Conservation (phyloP, 2,113 vertebrate species). For the Uropsilus gracilis region DNA sequence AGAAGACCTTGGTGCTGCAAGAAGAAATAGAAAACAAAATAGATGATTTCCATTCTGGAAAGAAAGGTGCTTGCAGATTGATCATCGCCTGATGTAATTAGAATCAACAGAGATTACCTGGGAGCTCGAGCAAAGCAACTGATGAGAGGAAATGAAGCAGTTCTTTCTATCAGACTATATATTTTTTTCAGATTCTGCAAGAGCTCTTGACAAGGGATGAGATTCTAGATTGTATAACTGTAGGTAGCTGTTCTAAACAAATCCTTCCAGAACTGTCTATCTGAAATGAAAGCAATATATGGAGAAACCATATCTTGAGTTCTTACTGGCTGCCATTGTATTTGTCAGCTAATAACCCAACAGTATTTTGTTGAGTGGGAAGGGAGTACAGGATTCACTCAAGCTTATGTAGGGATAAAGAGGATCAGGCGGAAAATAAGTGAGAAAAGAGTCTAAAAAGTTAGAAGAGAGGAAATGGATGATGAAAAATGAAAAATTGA, state of each 20-base stretch:
- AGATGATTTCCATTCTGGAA: background rate
- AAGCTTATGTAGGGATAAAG: background rate
- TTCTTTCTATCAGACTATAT: background rate
- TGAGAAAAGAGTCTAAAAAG: background rate
- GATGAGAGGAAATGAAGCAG: background rate
- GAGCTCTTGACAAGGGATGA: background rate
- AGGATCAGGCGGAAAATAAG: background rate
- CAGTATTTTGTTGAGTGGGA: background rate
- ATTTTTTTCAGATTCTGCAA: background rate
- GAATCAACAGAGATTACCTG: background rate
- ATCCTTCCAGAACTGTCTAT: background rate
- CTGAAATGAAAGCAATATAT: background rate
- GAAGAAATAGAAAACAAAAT: background rate
- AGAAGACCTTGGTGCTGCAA: background rate
- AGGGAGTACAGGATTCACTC: background rate
- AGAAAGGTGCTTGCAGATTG: background rate
- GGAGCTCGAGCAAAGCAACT: background rate
- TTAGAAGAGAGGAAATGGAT: background rate
- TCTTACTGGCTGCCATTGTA: background rate
- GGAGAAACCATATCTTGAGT: background rate
- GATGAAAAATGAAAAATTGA: background rate
- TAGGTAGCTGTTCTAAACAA: background rate
- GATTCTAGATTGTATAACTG: background rate
- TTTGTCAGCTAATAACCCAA: background rate
- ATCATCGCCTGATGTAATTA: background rate